Evolutionary conservation across 2,797 vertebrate species (phyloP).

Genomic region (Gouania willdenowi): DNA sequence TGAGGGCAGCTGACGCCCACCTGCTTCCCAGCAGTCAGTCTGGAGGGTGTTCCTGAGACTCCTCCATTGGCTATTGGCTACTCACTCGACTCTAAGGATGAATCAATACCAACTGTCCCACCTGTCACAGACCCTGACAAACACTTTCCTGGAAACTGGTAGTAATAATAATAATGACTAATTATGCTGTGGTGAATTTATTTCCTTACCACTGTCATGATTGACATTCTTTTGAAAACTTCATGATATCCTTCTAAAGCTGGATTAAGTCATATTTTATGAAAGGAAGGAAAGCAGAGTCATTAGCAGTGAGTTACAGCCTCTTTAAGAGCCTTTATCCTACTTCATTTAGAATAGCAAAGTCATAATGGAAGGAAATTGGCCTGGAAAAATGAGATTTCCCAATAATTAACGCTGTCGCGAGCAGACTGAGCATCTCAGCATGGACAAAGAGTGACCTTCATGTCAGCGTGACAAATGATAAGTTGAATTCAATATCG

Average conservation of each 20-base stretch:
- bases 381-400: slow-evolving; percentile 12
- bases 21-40: slow-evolving; percentile 72
- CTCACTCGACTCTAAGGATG: slow-evolving; percentile 32
- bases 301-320: slow-evolving; percentile 40
- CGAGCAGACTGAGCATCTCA: slow-evolving; percentile 8
- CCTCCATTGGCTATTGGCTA: slow-evolving; percentile 38
- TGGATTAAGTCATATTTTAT: slow-evolving; percentile 41
- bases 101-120: slow-evolving; percentile 69
- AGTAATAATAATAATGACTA: slow-evolving; percentile 31
- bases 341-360: slow-evolving; percentile 29
- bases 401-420: slow-evolving; percentile 19
- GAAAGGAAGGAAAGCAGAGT: slow-evolving; percentile 5
- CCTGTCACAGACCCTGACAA: slow-evolving; percentile 53
- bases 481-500: no score
- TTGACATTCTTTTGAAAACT: slow-evolving; percentile 26
- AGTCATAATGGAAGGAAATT: slow-evolving; percentile 39
- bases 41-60: slow-evolving; percentile 55
- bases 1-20: slow-evolving; percentile 75
- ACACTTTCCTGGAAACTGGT: slow-evolving; percentile 32
- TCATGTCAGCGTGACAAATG: slow-evolving; percentile 3
- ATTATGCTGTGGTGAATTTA: slow-evolving; percentile 31
- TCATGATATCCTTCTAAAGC: slow-evolving; percentile 28
- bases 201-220: slow-evolving; percentile 2
- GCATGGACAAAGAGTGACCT: slow-evolving; percentile 9
- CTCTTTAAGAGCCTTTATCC: slow-evolving; percentile 19